Percentiles rank a stretch among this genome's conserved stretches.
phyloP scores from a whole-genome alignment of 2,888 invertebrate species.

The Troglohyphantes excavatus region DNA sequence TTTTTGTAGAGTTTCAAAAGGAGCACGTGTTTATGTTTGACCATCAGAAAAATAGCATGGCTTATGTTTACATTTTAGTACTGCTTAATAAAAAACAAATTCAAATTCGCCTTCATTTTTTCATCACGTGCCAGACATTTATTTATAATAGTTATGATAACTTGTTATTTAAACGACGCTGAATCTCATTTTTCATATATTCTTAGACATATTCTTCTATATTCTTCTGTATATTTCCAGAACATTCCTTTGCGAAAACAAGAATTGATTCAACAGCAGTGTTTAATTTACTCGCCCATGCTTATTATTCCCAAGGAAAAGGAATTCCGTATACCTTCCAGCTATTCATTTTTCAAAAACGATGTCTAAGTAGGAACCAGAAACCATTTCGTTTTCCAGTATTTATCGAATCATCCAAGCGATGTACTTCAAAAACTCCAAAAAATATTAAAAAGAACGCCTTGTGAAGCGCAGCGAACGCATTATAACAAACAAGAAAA shows the following conservation, averaged over 20 bases:
- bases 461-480: conserved; percentile 48
- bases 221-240: too few relatives aligned
- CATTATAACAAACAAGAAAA: conserved; percentile 55
- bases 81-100: too few relatives aligned
- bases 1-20: too few relatives aligned
- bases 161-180: too few relatives aligned
- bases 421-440: conserved; percentile 32
- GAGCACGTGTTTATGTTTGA: too few relatives aligned
- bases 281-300: neutral
- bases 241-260: neutral
- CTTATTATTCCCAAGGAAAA: neutral
- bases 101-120: too few relatives aligned
- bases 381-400: conserved; percentile 23
- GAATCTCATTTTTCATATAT: too few relatives aligned
- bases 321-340: neutral
- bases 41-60: too few relatives aligned
- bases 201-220: too few relatives aligned
- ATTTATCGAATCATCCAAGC: conserved; percentile 34
- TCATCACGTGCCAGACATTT: too few relatives aligned
- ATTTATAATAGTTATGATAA: too few relatives aligned
- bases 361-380: neutral
- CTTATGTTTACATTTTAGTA: too few relatives aligned
- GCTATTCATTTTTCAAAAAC: neutral
- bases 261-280: neutral
- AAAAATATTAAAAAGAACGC: conserved; percentile 14